These are phyloP conservation scores for Aspiorhynchus laticeps DNA, from an alignment of 2,113 vertebrate species.

Conservation along the genomic window DNA sequence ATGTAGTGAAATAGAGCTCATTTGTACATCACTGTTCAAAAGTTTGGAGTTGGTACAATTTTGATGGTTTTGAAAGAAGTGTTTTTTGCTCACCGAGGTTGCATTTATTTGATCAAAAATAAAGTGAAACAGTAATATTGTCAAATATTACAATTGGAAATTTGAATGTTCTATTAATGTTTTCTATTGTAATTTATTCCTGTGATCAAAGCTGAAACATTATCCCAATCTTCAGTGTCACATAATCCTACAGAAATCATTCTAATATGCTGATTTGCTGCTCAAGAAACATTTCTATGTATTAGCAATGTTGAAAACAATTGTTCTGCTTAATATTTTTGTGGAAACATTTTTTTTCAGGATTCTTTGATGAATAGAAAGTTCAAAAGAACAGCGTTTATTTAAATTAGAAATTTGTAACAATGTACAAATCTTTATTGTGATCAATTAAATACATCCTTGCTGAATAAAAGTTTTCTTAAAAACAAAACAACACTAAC, in stretches of 20 bases:
- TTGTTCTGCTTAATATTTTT: no score
- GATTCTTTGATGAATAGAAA: no score
- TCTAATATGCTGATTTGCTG: not conserved
- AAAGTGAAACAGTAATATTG: no score
- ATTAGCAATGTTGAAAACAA: not conserved
- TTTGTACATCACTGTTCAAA: not conserved
- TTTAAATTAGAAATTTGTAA: no score
- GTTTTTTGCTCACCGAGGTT: no score
- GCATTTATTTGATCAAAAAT: no score
- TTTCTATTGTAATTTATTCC: no score
- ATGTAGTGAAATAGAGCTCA: slow-evolving; percentile 49
- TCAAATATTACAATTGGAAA: no score
- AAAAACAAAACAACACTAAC: not conserved
- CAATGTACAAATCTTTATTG: no score
- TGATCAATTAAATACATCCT: not conserved
- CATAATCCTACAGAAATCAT: not conserved
- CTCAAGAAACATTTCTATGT: not conserved
- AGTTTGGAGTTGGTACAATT: not conserved
- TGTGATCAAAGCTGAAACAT: not conserved
- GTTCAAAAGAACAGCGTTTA: no score
- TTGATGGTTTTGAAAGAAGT: not conserved
- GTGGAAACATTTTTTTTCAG: no score
- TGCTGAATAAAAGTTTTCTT: not conserved
- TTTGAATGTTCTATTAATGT: no score
- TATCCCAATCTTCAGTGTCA: not conserved